Conservation (phyloP, 1,140 invertebrate genomes). For the Dendroctonus ponderosae region DNA sequence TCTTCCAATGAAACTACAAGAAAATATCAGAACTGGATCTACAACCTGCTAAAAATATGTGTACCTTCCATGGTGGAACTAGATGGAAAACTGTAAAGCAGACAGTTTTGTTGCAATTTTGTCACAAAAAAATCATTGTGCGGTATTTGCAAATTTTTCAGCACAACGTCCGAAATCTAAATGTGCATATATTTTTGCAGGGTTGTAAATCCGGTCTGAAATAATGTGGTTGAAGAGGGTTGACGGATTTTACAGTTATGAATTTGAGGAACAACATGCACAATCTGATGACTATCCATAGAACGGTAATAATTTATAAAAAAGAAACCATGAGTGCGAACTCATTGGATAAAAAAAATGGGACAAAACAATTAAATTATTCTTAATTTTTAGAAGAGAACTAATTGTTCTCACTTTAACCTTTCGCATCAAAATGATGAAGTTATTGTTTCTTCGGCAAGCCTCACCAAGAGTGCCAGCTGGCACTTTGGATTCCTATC, state of each 20-base stretch:
- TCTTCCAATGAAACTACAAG: neutral
- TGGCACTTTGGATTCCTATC: slow-evolving; percentile 17
- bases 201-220: neutral
- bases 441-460: slow-evolving; percentile 14
- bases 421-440: slow-evolving; percentile 19
- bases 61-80: neutral
- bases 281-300: neutral
- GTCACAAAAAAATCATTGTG: no score
- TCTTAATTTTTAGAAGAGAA: neutral
- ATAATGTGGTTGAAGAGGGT: slow-evolving; percentile 8
- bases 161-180: neutral
- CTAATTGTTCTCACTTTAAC: neutral
- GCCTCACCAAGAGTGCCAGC: slow-evolving; percentile 9
- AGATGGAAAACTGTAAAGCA: neutral
- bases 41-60: neutral
- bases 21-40: neutral
- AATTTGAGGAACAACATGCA: slow-evolving; percentile 6
- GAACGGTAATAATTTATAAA: neutral
- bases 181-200: slow-evolving; percentile 12
- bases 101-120: no score
- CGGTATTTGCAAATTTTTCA: no score
- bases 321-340: neutral
- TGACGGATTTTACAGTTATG: neutral
- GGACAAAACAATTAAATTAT: neutral
- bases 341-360: neutral